A percentile compares a stretch with the other conserved stretches of the same genome.
Evolutionary conservation across 23 tunicate genomes (phyloP).

Genomic region (Botrylloides violaceus): DNA sequence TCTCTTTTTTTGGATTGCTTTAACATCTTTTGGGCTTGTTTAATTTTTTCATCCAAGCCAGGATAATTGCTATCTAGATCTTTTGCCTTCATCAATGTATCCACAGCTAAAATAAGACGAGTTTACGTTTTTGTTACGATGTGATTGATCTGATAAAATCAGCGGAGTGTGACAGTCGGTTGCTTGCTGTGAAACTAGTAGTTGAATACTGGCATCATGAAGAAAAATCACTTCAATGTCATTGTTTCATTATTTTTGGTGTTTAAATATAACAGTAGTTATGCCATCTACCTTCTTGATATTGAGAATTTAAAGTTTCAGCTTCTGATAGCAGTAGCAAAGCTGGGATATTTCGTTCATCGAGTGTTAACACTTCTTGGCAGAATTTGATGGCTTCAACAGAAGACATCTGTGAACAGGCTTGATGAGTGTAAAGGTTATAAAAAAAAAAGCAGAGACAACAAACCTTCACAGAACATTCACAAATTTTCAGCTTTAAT

Average conservation of each 20-base stretch:
- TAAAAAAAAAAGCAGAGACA: neutral
- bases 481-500: slow-evolving; percentile 78
- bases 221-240: neutral
- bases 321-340: slow-evolving; percentile 53
- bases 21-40: slow-evolving; percentile 76
- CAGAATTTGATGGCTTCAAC: slow-evolving; percentile 39
- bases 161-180: too few relatives aligned
- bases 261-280: too few relatives aligned
- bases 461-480: slow-evolving; percentile 77
- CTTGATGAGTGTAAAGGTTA: neutral
- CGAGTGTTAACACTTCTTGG: slow-evolving; percentile 33
- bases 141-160: too few relatives aligned
- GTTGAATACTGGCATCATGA: neutral
- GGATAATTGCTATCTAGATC: slow-evolving; percentile 91
- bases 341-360: slow-evolving; percentile 59
- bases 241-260: too few relatives aligned
- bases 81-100: slow-evolving; percentile 68
- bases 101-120: slow-evolving; percentile 53
- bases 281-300: slow-evolving; percentile 63
- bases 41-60: slow-evolving; percentile 65
- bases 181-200: too few relatives aligned
- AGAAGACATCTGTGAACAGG: slow-evolving; percentile 6
- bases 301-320: slow-evolving; percentile 43
- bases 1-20: slow-evolving; percentile 96
- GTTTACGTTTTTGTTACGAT: too few relatives aligned